These are phyloP conservation scores for Acrobeloides nanus DNA, from an alignment of 2,888 invertebrate genomes.

Conservation along the genomic window DNA sequence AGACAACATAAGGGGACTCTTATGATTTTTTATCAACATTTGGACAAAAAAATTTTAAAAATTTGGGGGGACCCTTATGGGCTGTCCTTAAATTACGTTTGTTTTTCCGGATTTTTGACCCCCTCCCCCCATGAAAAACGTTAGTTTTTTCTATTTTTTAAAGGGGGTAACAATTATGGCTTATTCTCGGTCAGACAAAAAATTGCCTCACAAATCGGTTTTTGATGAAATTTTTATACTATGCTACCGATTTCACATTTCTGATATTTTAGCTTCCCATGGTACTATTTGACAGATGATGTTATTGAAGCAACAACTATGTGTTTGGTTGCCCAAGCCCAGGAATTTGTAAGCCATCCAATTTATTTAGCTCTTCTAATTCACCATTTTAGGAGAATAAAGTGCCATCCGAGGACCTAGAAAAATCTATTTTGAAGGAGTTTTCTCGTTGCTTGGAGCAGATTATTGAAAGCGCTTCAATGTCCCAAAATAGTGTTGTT, in stretches of 20 bases:
- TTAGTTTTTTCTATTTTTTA: no score
- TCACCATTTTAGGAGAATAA: slow-evolving; percentile 9
- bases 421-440: slow-evolving; percentile 77
- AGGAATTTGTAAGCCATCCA: slow-evolving; percentile 63
- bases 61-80: no score
- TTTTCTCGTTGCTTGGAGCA: slow-evolving; percentile 87
- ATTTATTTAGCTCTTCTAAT: background rate
- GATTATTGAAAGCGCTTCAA: slow-evolving; percentile 75
- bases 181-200: no score
- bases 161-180: no score
- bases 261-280: slow-evolving; percentile 65
- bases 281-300: slow-evolving; percentile 83
- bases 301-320: slow-evolving; percentile 92
- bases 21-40: no score
- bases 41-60: no score
- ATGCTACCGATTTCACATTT: background rate
- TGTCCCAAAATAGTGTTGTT: no score
- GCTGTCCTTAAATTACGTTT: no score
- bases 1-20: no score
- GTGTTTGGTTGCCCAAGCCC: slow-evolving; percentile 86
- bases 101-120: no score
- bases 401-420: slow-evolving; percentile 54
- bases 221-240: background rate
- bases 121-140: no score
- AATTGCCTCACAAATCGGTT: no score